A percentile compares a stretch with the other conserved stretches of the same genome.
These are phyloP conservation scores for Calameuta idolon DNA, from an alignment of 2,888 invertebrate genomes.

Conservation along the genomic window DNA sequence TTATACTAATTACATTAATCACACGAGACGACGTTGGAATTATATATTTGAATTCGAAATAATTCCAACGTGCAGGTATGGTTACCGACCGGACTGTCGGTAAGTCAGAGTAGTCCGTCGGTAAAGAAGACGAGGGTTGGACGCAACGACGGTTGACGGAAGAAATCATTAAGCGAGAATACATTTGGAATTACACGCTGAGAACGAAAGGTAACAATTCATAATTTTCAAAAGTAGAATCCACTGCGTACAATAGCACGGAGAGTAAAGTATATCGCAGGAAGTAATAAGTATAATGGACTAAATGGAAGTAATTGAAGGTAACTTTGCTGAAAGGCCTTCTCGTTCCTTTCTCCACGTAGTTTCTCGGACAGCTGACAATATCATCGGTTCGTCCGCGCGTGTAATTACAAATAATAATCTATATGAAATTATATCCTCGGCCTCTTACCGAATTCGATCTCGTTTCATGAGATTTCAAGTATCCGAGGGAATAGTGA, in stretches of 20 bases:
- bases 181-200: no score
- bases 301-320: not conserved
- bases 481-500: not conserved
- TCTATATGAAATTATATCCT: slow-evolving; percentile 6
- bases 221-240: not conserved
- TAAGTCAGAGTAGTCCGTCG: no score
- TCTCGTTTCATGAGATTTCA: slow-evolving; percentile 8
- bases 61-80: no score
- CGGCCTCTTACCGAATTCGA: slow-evolving; percentile 5
- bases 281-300: not conserved
- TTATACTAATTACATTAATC: no score
- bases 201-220: not conserved
- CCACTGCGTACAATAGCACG: not conserved
- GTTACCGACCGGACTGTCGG: no score
- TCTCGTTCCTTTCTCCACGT: slow-evolving; percentile 1
- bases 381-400: slow-evolving; percentile 14
- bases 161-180: no score
- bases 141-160: no score
- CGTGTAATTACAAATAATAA: slow-evolving; percentile 17
- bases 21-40: no score
- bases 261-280: not conserved
- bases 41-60: no score
- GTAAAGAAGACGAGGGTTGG: no score
- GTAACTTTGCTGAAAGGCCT: not conserved
- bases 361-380: not conserved